Percentiles rank a stretch among this genome's conserved stretches.
Conservation (phyloP, 2,888 invertebrate species). For the Drosophila prostipennis region DNA sequence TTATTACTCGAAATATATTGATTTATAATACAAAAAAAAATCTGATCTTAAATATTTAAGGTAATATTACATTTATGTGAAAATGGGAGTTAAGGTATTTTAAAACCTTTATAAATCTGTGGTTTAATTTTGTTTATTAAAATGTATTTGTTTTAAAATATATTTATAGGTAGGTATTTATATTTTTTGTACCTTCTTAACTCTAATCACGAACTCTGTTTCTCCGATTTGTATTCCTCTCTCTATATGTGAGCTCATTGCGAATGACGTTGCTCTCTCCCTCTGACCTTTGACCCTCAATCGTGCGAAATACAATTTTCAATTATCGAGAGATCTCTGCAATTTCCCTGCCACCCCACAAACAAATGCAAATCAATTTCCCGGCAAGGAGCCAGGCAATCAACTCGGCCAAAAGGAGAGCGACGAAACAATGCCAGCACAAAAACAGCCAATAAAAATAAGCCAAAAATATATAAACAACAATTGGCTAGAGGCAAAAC, state of each 20-base stretch:
- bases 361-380: slow-evolving; percentile 67
- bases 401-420: slow-evolving; percentile 23
- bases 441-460: slow-evolving; percentile 66
- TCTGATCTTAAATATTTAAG: no score
- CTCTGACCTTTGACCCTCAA: slow-evolving; percentile 34
- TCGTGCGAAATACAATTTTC: slow-evolving; percentile 58
- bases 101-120: no score
- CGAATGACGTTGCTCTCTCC: not conserved
- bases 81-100: no score
- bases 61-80: no score
- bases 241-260: slow-evolving; percentile 9
- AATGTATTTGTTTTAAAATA: no score
- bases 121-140: no score
- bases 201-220: not conserved
- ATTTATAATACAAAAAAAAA: no score
- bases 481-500: slow-evolving; percentile 55
- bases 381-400: slow-evolving; percentile 46
- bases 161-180: no score
- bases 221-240: not conserved
- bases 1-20: no score
- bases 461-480: slow-evolving; percentile 72
- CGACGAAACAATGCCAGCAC: slow-evolving; percentile 60
- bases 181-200: no score
- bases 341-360: slow-evolving; percentile 41
- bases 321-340: slow-evolving; percentile 63